Conservation (phyloP, 2,113 vertebrate genomes). For the Menidia beryllina region DNA sequence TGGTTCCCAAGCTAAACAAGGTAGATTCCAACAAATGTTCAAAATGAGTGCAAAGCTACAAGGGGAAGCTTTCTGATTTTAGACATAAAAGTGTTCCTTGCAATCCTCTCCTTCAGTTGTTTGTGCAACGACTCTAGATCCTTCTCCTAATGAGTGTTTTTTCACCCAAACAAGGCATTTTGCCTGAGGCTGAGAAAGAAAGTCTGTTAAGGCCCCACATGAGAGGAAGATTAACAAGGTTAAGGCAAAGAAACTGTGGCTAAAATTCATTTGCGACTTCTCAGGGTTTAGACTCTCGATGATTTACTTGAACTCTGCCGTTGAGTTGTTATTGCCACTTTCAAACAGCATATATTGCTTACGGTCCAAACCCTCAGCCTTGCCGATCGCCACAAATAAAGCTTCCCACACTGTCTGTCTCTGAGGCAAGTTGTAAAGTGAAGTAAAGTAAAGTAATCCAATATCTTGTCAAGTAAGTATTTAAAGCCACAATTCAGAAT, state of each 20-base stretch:
- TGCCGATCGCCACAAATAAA: slow-evolving; percentile 2
- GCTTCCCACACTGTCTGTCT: neutral
- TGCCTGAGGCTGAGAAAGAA: slow-evolving; percentile 25
- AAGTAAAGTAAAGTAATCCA: slow-evolving; percentile 15
- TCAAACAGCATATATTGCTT: slow-evolving; percentile 3
- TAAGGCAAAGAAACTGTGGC: neutral
- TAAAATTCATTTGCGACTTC: slow-evolving; percentile 2
- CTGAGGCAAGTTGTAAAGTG: no score
- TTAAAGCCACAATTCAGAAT: neutral
- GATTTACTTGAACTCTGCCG: neutral
- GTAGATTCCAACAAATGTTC: slow-evolving; percentile 18
- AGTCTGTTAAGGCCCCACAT: slow-evolving; percentile 13
- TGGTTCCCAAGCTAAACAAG: neutral
- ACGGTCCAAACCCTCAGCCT: neutral
- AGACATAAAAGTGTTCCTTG: slow-evolving; percentile 21
- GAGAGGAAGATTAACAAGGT: slow-evolving; percentile 18
- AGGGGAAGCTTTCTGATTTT: slow-evolving; percentile 18
- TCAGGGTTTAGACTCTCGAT: neutral
- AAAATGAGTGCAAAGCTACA: slow-evolving; percentile 24
- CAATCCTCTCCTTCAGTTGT: slow-evolving; percentile 4
- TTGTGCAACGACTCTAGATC: neutral
- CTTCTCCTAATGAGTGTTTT: slow-evolving; percentile 26
- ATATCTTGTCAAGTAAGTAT: neutral
- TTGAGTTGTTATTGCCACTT: slow-evolving; percentile 6
- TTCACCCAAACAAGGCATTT: slow-evolving; percentile 16